Percentiles rank a stretch among this genome's conserved stretches.
Evolutionary conservation across 2,113 vertebrate genomes (phyloP).

Genomic region (Actenoides hombroni): DNA sequence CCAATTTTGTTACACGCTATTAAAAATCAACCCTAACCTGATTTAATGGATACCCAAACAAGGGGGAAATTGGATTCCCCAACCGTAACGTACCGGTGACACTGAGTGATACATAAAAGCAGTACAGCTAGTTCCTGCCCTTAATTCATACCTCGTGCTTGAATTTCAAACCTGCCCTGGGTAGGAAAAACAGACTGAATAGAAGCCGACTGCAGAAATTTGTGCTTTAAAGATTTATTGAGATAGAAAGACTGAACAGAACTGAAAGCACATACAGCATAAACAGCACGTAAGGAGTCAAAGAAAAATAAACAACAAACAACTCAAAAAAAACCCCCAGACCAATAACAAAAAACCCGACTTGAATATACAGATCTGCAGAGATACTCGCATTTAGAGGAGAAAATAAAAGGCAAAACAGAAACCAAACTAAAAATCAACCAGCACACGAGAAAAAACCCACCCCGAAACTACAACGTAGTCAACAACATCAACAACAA

Average conservation of each 20-base stretch:
- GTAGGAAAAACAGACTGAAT: background rate
- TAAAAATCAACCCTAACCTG: constrained; percentile 63
- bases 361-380: background rate
- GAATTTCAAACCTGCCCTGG: constrained; percentile 46
- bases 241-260: background rate
- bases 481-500: background rate
- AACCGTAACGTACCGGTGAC: constrained; percentile 16
- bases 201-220: constrained; percentile 25
- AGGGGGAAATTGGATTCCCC: constrained; percentile 62
- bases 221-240: constrained; percentile 20
- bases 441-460: background rate
- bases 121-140: constrained; percentile 15
- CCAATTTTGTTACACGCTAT: constrained; percentile 56
- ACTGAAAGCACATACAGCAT: background rate
- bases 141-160: constrained; percentile 40
- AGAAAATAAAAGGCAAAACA: background rate
- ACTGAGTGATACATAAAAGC: constrained; percentile 37
- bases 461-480: too few relatives aligned
- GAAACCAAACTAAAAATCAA: background rate
- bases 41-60: constrained; percentile 69
- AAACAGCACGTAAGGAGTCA: background rate
- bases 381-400: background rate
- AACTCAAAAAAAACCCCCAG: too few relatives aligned
- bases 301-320: background rate
- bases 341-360: background rate